These are phyloP conservation scores for Heptranchias perlo DNA, from an alignment of 2,113 vertebrate genomes.

Conservation along the genomic window DNA sequence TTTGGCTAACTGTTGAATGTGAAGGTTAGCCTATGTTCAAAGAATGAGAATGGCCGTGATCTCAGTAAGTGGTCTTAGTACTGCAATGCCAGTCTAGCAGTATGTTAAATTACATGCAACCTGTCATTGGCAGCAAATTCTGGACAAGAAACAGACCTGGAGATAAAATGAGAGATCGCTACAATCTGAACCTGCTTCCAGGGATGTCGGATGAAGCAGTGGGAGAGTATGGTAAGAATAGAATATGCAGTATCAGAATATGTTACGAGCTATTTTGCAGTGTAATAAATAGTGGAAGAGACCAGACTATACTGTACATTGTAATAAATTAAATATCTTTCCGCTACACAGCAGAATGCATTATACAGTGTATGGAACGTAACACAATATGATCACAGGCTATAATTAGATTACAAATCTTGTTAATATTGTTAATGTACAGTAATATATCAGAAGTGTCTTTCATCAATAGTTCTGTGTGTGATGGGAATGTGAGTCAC, in stretches of 20 bases:
- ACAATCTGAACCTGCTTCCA: slow-evolving; percentile 90
- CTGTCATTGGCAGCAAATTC: slow-evolving; percentile 77
- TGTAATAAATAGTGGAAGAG: neutral
- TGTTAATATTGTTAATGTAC: neutral
- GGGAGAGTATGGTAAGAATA: slow-evolving; percentile 78
- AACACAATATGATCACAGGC: neutral
- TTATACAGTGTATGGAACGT: neutral
- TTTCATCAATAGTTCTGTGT: neutral
- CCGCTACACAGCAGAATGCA: neutral
- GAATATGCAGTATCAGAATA: neutral
- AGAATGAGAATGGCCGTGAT: neutral
- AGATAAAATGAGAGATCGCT: slow-evolving; percentile 96
- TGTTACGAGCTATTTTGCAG: too few relatives aligned
- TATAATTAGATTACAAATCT: neutral
- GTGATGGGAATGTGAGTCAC: neutral
- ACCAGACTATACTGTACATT: neutral
- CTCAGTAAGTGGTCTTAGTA: neutral
- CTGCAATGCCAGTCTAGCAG: neutral
- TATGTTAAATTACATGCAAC: neutral
- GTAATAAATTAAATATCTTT: neutral
- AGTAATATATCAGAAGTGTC: neutral
- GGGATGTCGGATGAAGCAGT: slow-evolving; percentile 97
- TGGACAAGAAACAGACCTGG: slow-evolving; percentile 96
- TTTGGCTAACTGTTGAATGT: neutral
- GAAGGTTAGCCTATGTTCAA: neutral